Base-by-base conservation (phyloP, 2,888 invertebrate genomes). In the Scaptomyza cyrtandrae region DNA sequence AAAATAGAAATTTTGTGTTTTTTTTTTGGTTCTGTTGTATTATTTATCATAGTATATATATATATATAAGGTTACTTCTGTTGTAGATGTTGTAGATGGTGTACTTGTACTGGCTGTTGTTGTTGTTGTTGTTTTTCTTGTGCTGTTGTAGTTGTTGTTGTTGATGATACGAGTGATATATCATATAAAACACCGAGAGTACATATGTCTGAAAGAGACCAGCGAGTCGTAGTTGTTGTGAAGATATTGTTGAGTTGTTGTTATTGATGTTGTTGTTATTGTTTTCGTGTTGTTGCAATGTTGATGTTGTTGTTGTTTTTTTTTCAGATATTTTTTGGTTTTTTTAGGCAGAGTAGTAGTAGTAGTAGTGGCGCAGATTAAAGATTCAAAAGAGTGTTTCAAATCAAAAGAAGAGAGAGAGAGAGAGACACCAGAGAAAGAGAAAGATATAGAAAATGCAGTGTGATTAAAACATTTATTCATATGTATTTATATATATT, bases 401-500 rank as follows among this genome's bases (percentile, higher is more conserved):
- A 78, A 79, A 83, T 74, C 67, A 80, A 80, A 80, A 86, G 67
- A 76, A 82, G 75, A 86, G 71, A 75, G 62, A 69, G 31, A 73
- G 64, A 80, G 78, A 84, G 70, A 85, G 75, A 86, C 72, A 78
- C 77, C 81, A 81, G 82, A 85, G 81, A 84, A 73, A 86, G 78
- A 88, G 65, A 82, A 72, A 76, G 73, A 82, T 73, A 73, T 73
- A 80, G 85, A 80, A 73, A 83, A 88, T 78, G 85, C 85, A 86
- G 80, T 85, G 83, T 79, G 78, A 80, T 85, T 89, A 82, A 87
- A 87, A 87, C 80, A 86, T 88, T 81, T 75, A 87, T 73, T 69
- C 58, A 75, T 76, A 66, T 79, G 61, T 77, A 71, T 71, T 52
- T 71, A 57, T 64, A 64, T 70, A 64, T 56, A 54, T 65, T 58